Base-by-base conservation (phyloP, 2,888 invertebrate species). In the Sminthurinus aureus region DNA sequence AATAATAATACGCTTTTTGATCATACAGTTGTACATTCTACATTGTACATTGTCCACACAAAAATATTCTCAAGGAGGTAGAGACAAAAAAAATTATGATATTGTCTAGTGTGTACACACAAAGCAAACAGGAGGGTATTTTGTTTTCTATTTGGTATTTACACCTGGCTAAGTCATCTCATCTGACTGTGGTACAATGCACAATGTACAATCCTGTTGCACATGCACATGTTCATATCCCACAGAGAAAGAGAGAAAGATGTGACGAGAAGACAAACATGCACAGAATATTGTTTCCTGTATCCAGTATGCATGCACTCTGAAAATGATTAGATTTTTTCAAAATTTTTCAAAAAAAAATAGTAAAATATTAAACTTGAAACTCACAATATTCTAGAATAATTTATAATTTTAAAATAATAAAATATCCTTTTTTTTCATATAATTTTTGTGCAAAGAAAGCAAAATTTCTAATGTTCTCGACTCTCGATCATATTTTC, bases 141-240 rank as follows among this genome's bases (percentile, higher is more conserved):
- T 77, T 50, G 20, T 77, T 58, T 77, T 52, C 22, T 52, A 9
- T 22, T 77, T 77, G n/a, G 52, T 77, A 77, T 77, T 77, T 77
- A 77, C 77, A 77, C 77, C 77, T 77, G 77, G 58, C 38, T 76
- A 51, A n/a, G 24, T 71, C 58, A 58, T 58, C 58, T 58, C 58
- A 58, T 58, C 58, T 58, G 58, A 15, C 18, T 58, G 58, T 58
- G 9, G 58, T 58, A 11, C 18, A 58, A 9, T 58, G 58, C 18
- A 58, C 9, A 58, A 58, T 58, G 9, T 6, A 38, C 6, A 38
- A 38, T 38, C 38, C 38, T 38, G 4, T 58, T 58, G 58, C 58
- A 38, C 38, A 38, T 69, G 69, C 69, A 69, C 69, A 22, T 71
- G 71, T 51, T 38, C 76, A 76, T 76, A 58, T 76, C 76, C 58